These are phyloP conservation scores for Dastarcus helophoroides DNA, from an alignment of 2,888 invertebrate species.

Conservation along the genomic window DNA sequence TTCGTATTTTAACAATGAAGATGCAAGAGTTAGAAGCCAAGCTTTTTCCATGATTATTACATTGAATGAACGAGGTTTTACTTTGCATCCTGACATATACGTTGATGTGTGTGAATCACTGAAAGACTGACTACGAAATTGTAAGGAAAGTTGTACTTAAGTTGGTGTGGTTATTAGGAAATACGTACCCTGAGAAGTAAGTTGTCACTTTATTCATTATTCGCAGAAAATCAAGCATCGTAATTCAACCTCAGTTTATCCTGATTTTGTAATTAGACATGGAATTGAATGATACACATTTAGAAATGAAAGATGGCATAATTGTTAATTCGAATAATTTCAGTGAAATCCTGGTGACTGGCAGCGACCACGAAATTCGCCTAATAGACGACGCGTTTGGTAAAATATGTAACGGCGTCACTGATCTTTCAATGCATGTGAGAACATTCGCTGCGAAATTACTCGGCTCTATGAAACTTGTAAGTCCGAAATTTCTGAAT, in stretches of 20 bases:
- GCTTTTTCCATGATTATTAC: conserved; percentile 79
- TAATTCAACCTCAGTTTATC: too few relatives aligned
- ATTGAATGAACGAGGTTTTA: conserved; percentile 70
- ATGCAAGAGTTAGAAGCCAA: conserved; percentile 82
- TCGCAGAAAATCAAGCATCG: too few relatives aligned
- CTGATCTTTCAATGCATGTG: conserved; percentile 83
- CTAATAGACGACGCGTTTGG: conserved; percentile 94
- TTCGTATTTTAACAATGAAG: conserved; percentile 78
- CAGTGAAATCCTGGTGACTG: conserved; percentile 56
- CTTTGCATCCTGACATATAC: conserved; percentile 61
- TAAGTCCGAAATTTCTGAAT: conserved; percentile 80
- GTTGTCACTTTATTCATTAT: too few relatives aligned
- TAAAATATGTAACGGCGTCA: conserved; percentile 85
- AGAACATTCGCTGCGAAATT: conserved; percentile 74
- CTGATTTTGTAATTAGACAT: too few relatives aligned
- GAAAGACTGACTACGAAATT: conserved; percentile 87
- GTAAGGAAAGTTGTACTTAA: conserved; percentile 79
- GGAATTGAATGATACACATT: too few relatives aligned
- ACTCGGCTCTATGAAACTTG: conserved; percentile 75
- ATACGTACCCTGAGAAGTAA: conserved; percentile 79
- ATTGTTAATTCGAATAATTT: conserved; percentile 16
- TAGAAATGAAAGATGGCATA: too few relatives aligned
- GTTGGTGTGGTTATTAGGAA: conserved; percentile 75
- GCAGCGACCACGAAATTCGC: conserved; percentile 74
- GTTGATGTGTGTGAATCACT: conserved; percentile 62